Conservation (phyloP, 2,113 vertebrate genomes). For the Psilopogon haemacephalus region DNA sequence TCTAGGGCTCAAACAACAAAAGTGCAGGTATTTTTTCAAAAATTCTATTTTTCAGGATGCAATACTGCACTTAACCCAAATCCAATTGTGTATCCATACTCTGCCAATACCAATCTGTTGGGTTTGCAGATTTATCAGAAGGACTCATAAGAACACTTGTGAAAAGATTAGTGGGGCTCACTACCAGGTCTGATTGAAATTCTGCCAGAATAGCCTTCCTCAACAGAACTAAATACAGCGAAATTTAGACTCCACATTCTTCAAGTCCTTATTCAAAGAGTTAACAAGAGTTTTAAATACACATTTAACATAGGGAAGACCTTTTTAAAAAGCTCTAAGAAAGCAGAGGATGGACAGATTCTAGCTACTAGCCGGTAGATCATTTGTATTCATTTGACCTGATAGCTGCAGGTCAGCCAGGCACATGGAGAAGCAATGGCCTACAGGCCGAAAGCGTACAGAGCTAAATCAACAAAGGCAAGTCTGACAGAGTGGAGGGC, state of each 20-base stretch:
- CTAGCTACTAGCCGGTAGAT: neutral
- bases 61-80: neutral
- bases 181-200: neutral
- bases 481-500: neutral
- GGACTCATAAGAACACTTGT: neutral
- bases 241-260: neutral
- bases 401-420: rapidly evolving
- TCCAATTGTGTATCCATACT: neutral
- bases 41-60: neutral
- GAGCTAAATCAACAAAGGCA: neutral
- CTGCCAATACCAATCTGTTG: neutral
- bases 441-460: neutral
- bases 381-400: neutral
- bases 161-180: neutral
- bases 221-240: neutral
- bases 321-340: neutral
- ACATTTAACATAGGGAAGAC: neutral
- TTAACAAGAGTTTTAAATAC: neutral
- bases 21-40: neutral
- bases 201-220: neutral
- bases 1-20: neutral
- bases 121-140: neutral
- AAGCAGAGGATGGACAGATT: neutral
- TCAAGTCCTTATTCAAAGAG: neutral
- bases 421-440: neutral